A percentile compares a stretch with the other conserved stretches of the same genome.
Conservation (phyloP, 1,140 invertebrate genomes). For the Meloidogyne floridensis region DNA sequence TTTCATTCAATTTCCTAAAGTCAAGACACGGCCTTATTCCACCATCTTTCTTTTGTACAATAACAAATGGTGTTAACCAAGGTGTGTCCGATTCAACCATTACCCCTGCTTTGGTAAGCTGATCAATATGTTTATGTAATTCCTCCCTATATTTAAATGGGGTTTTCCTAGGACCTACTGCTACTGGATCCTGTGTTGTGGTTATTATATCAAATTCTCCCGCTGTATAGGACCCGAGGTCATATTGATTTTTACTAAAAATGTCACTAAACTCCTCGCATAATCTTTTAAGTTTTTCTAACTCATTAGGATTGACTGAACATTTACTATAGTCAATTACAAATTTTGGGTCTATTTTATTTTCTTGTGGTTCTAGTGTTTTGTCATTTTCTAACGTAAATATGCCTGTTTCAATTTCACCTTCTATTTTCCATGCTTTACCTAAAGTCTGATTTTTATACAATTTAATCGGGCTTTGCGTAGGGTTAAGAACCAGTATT, state of each 20-base stretch:
- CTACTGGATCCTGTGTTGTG: slow-evolving; percentile 15
- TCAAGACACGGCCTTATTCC: slow-evolving; percentile 67
- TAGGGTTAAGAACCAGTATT: no score
- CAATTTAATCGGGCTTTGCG: no score
- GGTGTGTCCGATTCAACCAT: slow-evolving; percentile 17
- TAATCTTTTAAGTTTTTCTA: background rate
- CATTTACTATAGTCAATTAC: background rate
- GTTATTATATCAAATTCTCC: background rate
- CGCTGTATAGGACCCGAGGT: background rate
- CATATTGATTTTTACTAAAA: slow-evolving; percentile 17
- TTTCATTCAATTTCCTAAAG: slow-evolving; percentile 67
- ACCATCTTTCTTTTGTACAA: slow-evolving; percentile 25
- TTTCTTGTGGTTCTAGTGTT: no score
- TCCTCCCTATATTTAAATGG: slow-evolving; percentile 15
- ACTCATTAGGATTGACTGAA: background rate
- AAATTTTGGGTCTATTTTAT: no score
- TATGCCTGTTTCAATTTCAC: no score
- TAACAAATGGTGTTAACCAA: background rate
- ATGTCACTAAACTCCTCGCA: slow-evolving; percentile 11
- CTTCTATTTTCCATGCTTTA: no score
- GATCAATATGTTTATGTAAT: background rate
- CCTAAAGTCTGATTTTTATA: no score
- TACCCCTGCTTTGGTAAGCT: background rate
- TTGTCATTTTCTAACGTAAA: no score
- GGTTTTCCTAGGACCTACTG: background rate